Conservation (phyloP, 2,797 vertebrate species). For the Champsocephalus gunnari region DNA sequence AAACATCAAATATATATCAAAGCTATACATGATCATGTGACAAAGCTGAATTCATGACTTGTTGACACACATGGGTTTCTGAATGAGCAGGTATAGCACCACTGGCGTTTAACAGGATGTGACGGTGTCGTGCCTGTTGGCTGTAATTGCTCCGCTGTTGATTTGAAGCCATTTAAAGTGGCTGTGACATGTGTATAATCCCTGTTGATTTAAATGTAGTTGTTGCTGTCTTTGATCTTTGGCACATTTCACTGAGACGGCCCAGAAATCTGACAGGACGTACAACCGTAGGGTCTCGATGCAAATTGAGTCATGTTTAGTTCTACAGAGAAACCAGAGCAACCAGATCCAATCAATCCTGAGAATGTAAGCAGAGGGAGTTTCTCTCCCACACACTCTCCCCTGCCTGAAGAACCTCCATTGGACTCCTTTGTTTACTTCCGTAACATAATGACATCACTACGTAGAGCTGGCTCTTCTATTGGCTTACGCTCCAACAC, state of each 20-base stretch:
- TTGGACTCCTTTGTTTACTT: no score
- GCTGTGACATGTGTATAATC: constrained; percentile 60
- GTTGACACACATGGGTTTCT: constrained; percentile 30
- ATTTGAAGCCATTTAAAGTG: constrained; percentile 61
- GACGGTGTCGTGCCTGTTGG: constrained; percentile 44
- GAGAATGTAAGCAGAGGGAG: no score
- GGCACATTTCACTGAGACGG: constrained; percentile 22
- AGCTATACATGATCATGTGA: constrained; percentile 11
- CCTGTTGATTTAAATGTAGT: constrained; percentile 56
- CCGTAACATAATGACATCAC: no score
- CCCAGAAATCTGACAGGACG: constrained; percentile 21
- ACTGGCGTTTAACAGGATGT: constrained; percentile 32
- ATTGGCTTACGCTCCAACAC: no score
- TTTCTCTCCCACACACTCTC: no score
- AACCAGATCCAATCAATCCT: background rate
- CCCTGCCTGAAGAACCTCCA: no score
- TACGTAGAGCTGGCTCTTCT: no score
- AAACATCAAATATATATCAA: background rate
- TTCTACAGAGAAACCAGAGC: background rate
- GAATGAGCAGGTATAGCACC: constrained; percentile 19
- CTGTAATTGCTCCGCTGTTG: constrained; percentile 47
- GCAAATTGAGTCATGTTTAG: background rate
- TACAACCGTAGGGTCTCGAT: background rate
- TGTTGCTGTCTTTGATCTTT: constrained; percentile 53
- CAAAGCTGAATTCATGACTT: constrained; percentile 1